Percentiles rank a stretch among this genome's conserved stretches.
Conservation (phyloP, 2,888 invertebrate species). For the Punctoribates punctum region DNA sequence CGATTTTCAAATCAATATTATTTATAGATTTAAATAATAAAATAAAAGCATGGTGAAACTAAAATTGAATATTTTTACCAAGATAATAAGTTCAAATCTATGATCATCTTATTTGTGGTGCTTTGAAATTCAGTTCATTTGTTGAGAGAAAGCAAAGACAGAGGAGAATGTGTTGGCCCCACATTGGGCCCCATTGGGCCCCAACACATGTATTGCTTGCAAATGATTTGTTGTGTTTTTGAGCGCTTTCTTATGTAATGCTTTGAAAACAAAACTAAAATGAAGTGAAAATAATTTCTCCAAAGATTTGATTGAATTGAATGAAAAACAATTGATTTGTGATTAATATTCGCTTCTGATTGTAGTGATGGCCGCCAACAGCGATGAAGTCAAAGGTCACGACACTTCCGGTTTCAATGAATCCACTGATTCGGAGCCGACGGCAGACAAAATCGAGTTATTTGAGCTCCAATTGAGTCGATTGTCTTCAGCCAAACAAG, state of each 20-base stretch:
- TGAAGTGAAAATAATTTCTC: not conserved
- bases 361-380: not conserved
- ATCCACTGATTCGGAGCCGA: not conserved
- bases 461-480: conserved; percentile 7
- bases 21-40: too few species aligned
- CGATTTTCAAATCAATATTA: too few species aligned
- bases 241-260: conserved; percentile 10
- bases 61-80: too few species aligned
- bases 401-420: not conserved
- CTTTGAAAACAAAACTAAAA: conserved; percentile 1
- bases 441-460: not conserved
- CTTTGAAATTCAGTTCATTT: too few species aligned
- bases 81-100: too few species aligned
- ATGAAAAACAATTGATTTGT: not conserved
- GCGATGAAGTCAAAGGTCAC: not conserved
- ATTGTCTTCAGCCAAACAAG: conserved; percentile 19
- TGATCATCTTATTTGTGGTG: too few species aligned
- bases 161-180: not conserved
- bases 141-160: too few species aligned
- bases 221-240: not conserved
- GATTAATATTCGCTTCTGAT: not conserved
- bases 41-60: too few species aligned
- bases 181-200: not conserved
- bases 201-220: not conserved
- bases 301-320: not conserved